Percentiles rank a stretch among this genome's conserved stretches.
Conservation (phyloP, 2,797 vertebrate species). For the Epinephelus coioides region DNA sequence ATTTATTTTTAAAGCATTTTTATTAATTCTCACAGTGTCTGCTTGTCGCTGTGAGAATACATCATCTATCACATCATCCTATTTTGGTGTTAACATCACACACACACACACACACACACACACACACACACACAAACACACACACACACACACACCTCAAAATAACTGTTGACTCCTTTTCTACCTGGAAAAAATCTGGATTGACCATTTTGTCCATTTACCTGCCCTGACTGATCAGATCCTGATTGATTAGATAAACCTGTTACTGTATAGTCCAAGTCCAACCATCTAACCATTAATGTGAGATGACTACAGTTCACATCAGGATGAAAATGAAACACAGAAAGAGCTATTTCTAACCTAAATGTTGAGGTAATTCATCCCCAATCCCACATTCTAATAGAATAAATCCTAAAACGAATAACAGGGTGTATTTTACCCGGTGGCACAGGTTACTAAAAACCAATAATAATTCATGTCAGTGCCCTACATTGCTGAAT, state of each 20-base stretch:
- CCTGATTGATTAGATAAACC: not conserved
- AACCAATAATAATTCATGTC: not conserved
- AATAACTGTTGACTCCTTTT: not conserved
- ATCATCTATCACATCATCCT: not conserved
- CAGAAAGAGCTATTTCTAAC: not conserved
- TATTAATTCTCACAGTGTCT: not conserved
- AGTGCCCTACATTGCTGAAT: not conserved
- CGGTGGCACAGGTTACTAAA: not conserved
- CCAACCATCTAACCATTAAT: not conserved
- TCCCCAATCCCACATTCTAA: not conserved
- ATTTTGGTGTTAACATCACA: not conserved
- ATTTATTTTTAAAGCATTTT: constrained; percentile 25
- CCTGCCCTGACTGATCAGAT: not conserved
- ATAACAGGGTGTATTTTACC: not conserved
- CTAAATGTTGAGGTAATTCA: not conserved
- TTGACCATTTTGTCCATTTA: not conserved
- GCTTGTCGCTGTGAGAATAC: not conserved
- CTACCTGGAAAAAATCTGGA: not conserved
- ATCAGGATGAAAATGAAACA: not conserved
- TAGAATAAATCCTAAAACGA: not conserved
- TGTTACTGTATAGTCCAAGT: not conserved
- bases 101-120: not conserved
- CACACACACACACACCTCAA: not conserved
- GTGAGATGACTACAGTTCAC: not conserved
- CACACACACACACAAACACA: not conserved